Evolutionary conservation across 2,888 invertebrate genomes (phyloP).

Genomic region (Phymatocera aterrima): DNA sequence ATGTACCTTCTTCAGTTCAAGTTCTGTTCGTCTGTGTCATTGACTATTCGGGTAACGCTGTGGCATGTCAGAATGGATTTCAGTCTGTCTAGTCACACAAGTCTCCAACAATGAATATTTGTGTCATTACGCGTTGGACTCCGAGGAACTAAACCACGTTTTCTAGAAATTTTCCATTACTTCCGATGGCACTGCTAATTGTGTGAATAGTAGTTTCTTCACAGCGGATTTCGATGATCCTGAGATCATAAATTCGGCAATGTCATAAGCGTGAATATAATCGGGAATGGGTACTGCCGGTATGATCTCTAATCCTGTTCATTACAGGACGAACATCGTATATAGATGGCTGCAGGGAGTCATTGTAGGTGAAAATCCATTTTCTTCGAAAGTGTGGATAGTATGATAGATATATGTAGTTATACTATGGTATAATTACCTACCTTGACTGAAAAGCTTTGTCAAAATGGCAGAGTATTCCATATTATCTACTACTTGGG

Average conservation of each 20-base stretch:
- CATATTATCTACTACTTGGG: neutral
- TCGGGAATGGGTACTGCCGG: too few relatives aligned
- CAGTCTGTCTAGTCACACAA: neutral
- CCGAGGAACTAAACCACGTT: neutral
- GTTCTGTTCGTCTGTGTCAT: neutral
- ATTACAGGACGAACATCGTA: too few relatives aligned
- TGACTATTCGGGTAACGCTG: neutral
- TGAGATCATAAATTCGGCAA: too few relatives aligned
- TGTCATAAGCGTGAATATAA: too few relatives aligned
- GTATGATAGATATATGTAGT: neutral
- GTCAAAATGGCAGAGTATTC: neutral
- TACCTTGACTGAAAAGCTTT: neutral
- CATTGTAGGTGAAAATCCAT: neutral
- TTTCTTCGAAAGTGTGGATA: too few relatives aligned
- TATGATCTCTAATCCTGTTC: too few relatives aligned
- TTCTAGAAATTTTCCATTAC: neutral
- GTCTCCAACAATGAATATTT: too few relatives aligned
- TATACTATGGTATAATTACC: slow-evolving; percentile 8
- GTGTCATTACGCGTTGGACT: neutral
- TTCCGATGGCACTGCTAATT: neutral
- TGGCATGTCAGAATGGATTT: neutral
- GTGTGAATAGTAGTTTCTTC: neutral
- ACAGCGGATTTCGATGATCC: neutral
- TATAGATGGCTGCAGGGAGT: too few relatives aligned
- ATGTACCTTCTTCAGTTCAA: neutral